Percentiles rank a stretch among this genome's conserved stretches.
Conservation (phyloP, 2,797 vertebrate species). For the Dendrocincla fuliginosa region DNA sequence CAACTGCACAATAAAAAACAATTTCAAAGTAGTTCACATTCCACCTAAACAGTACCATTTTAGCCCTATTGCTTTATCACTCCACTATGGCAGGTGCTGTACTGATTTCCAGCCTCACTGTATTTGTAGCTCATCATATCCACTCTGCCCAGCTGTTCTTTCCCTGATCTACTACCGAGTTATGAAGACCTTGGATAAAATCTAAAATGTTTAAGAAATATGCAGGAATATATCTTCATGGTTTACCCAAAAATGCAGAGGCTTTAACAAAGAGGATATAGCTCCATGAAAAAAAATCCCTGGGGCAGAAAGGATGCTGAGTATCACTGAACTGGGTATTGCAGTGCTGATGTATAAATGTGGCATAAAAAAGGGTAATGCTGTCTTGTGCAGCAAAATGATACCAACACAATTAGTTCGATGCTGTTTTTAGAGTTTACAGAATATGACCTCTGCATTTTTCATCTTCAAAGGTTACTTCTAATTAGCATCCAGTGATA, state of each 20-base stretch:
- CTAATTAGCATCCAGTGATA: constrained; percentile 80
- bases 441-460: constrained; percentile 70
- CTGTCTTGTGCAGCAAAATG: constrained; percentile 40
- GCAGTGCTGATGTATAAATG: neutral
- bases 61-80: neutral
- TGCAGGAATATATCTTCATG: neutral
- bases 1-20: neutral
- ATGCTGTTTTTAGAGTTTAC: constrained; percentile 73
- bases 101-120: neutral
- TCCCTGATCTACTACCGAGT: neutral
- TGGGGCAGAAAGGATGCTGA: neutral
- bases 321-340: neutral
- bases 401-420: constrained; percentile 72
- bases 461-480: constrained; percentile 75
- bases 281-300: neutral
- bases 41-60: neutral
- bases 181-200: neutral
- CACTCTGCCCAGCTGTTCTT: neutral
- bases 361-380: constrained; percentile 37
- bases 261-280: neutral
- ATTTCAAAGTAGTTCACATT: neutral
- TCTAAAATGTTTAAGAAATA: neutral
- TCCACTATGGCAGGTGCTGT: neutral
- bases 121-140: neutral
- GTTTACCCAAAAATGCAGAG: constrained; percentile 6